phyloP scores from a whole-genome alignment of 2,113 vertebrate species.

The Illadopsis cleaveri region DNA sequence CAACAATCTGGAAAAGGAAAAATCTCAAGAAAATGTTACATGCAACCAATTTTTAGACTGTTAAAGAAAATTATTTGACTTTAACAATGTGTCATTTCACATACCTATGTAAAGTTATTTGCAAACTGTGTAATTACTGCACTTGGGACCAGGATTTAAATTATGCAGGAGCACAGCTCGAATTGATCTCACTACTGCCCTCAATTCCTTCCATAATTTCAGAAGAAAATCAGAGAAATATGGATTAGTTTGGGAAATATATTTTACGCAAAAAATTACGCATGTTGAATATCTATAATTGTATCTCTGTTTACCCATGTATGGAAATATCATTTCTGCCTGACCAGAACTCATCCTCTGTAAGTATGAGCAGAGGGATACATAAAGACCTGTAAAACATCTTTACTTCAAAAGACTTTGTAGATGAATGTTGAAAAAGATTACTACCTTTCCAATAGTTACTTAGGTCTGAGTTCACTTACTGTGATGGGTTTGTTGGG shows the following conservation, averaged over 20 bases:
- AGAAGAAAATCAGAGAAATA: background rate
- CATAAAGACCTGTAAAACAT: background rate
- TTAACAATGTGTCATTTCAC: background rate
- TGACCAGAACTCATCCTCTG: background rate
- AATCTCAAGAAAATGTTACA: background rate
- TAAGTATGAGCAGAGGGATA: background rate
- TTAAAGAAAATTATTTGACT: background rate
- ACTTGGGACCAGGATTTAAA: background rate
- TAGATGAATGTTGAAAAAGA: background rate
- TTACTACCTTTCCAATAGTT: background rate
- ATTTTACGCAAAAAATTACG: background rate
- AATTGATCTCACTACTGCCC: background rate
- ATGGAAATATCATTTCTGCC: background rate
- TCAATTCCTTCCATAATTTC: background rate
- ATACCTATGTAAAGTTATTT: background rate
- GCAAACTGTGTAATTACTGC: background rate
- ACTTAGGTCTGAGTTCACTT: background rate
- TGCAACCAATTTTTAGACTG: background rate
- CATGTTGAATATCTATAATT: background rate
- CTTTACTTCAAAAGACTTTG: background rate
- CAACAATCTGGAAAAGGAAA: background rate
- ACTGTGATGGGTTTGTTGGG: background rate
- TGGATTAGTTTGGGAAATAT: background rate
- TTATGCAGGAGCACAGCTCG: background rate
- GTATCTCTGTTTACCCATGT: background rate